phyloP scores from a whole-genome alignment of 2,797 vertebrate genomes.

The Ciconia nigra region DNA sequence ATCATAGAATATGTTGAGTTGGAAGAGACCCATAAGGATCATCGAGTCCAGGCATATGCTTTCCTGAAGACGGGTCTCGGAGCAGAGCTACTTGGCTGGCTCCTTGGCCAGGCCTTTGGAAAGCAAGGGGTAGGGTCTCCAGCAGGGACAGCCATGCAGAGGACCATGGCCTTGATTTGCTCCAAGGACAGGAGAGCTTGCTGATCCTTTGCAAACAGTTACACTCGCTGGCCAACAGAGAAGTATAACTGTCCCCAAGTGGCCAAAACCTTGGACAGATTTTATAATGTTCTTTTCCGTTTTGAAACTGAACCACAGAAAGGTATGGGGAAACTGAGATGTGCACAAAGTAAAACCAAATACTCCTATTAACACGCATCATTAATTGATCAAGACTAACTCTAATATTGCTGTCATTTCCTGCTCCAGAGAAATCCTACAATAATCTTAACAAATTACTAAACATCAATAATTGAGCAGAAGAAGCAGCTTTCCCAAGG shows the following conservation, averaged over 20 bases:
- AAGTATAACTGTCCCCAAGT: background rate
- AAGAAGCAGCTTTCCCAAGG: background rate
- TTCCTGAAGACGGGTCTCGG: background rate
- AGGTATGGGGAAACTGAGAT: background rate
- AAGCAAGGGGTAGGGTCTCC: background rate
- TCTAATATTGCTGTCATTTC: background rate
- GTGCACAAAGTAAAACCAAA: background rate
- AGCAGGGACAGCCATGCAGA: background rate
- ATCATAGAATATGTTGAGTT: background rate
- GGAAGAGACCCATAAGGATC: background rate
- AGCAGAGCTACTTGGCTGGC: background rate
- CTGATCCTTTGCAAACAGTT: background rate
- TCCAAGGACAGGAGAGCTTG: background rate
- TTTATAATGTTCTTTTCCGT: background rate
- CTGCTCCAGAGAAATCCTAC: background rate
- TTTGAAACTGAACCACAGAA: background rate
- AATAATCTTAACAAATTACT: background rate
- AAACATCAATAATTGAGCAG: background rate
- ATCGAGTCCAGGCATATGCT: accelerated
- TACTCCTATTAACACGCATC: accelerated
- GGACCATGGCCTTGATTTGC: background rate
- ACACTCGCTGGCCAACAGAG: accelerated
- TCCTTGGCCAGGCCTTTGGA: background rate
- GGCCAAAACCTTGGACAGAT: background rate
- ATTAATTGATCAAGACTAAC: background rate